A percentile compares a stretch with the other conserved stretches of the same genome.
Evolutionary conservation across 2,888 invertebrate genomes (phyloP).

Genomic region (Malthinus flaveolus): DNA sequence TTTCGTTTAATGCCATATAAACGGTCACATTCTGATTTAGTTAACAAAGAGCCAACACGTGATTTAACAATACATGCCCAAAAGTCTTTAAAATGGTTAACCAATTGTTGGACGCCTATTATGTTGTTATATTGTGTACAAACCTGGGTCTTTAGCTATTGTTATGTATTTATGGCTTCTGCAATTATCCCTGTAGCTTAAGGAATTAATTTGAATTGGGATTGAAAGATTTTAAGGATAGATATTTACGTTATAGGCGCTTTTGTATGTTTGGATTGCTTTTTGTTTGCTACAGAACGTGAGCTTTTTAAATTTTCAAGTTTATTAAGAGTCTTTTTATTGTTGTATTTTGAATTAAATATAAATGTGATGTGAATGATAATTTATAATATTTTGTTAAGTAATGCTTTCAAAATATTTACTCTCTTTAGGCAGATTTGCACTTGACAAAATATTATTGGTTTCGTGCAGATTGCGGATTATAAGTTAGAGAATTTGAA

Average conservation of each 20-base stretch:
- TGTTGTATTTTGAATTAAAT: too few species aligned
- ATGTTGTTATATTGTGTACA: conserved; percentile 39
- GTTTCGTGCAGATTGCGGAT: too few species aligned
- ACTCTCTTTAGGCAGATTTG: too few species aligned
- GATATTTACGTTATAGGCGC: conserved; percentile 21
- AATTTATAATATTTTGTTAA: too few species aligned
- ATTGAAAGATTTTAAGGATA: conserved; percentile 24
- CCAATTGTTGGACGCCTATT: conserved; percentile 35
- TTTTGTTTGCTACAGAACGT: conserved; percentile 6
- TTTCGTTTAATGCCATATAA: background rate
- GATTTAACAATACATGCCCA: conserved; percentile 33
- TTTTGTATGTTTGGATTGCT: conserved; percentile 13
- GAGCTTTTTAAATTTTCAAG: conserved; percentile 5
- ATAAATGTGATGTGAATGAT: too few species aligned
- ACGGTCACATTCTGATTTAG: conserved; percentile 22
- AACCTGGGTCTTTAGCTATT: conserved; percentile 36
- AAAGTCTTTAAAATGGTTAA: conserved; percentile 37
- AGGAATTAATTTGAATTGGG: conserved; percentile 29
- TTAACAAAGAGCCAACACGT: conserved; percentile 33
- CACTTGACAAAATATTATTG: too few species aligned
- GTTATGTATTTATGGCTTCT: conserved; percentile 36
- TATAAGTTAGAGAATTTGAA: too few species aligned
- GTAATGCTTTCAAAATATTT: too few species aligned
- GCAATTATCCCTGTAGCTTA: conserved; percentile 29
- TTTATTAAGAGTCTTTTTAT: background rate